Evolutionary conservation across 2,113 vertebrate species (phyloP).

Genomic region (Periophthalmodon schlosseri): DNA sequence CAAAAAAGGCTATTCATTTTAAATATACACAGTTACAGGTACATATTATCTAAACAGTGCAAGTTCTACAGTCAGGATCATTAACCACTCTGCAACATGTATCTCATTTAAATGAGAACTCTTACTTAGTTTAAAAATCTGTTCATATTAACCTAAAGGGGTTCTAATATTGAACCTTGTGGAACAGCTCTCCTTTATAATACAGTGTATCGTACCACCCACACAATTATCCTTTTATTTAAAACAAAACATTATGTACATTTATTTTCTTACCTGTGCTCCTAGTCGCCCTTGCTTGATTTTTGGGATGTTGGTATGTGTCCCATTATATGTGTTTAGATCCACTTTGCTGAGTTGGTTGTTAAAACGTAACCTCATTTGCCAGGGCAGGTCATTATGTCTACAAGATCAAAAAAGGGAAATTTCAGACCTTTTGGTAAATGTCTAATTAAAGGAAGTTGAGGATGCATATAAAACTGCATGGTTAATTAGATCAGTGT

Average conservation of each 20-base stretch:
- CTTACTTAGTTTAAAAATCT: no score
- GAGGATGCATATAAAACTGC: not conserved
- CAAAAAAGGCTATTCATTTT: no score
- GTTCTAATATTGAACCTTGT: no score
- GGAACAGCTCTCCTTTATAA: no score
- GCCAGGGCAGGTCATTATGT: slow-evolving; percentile 95
- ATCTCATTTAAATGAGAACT: no score
- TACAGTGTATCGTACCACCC: no score
- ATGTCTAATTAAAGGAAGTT: not conserved
- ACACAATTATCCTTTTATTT: not conserved
- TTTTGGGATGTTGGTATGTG: slow-evolving; percentile 94
- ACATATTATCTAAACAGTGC: no score
- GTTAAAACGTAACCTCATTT: slow-evolving; percentile 81
- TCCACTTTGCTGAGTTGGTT: slow-evolving; percentile 81
- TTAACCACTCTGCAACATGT: no score
- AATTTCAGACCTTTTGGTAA: not conserved
- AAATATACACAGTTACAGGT: no score
- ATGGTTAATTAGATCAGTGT: not conserved
- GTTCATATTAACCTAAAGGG: no score
- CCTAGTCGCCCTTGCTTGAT: slow-evolving; percentile 82
- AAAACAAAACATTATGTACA: not conserved
- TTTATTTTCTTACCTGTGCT: slow-evolving; percentile 81
- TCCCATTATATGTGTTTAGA: slow-evolving; percentile 73
- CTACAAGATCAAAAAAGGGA: slow-evolving; percentile 61
- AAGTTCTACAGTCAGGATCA: no score